Conservation (phyloP, 2,888 invertebrate species). For the Epirrhoe alternata region DNA sequence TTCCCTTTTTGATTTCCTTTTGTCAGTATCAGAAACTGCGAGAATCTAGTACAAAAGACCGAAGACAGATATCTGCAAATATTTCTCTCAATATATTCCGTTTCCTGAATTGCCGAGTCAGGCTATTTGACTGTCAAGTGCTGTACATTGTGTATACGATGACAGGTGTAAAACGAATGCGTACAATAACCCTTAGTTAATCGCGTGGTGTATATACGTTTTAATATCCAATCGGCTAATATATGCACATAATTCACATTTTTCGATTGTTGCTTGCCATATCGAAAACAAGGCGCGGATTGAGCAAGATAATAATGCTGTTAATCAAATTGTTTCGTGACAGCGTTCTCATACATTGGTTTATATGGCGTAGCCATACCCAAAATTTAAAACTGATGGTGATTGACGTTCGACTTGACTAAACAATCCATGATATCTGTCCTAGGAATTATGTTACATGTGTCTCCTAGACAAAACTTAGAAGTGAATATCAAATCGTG, state of each 20-base stretch:
- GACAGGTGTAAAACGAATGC: slow-evolving; percentile 24
- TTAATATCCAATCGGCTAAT: slow-evolving; percentile 24
- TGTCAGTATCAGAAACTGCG: too few species aligned
- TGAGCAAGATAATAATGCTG: slow-evolving; percentile 11
- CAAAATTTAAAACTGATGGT: neutral
- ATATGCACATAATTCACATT: slow-evolving; percentile 25
- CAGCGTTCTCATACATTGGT: neutral
- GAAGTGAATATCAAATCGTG: neutral
- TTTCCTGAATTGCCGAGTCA: too few species aligned
- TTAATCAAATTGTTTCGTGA: slow-evolving; percentile 16
- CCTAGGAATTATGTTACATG: too few species aligned
- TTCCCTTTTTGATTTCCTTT: too few species aligned
- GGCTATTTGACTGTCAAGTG: too few species aligned
- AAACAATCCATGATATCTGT: too few species aligned
- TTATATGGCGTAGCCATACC: slow-evolving; percentile 2
- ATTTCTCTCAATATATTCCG: too few species aligned
- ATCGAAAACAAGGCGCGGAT: slow-evolving; percentile 8
- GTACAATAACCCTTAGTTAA: slow-evolving; percentile 40
- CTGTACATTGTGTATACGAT: neutral
- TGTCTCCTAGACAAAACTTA: neutral
- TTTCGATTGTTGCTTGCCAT: slow-evolving; percentile 26
- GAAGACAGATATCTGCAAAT: neutral
- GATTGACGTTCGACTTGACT: too few species aligned
- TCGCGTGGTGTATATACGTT: slow-evolving; percentile 21
- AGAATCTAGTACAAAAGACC: too few species aligned